Base-by-base conservation (phyloP, 2,797 vertebrate species). In the Chelon auratus region DNA sequence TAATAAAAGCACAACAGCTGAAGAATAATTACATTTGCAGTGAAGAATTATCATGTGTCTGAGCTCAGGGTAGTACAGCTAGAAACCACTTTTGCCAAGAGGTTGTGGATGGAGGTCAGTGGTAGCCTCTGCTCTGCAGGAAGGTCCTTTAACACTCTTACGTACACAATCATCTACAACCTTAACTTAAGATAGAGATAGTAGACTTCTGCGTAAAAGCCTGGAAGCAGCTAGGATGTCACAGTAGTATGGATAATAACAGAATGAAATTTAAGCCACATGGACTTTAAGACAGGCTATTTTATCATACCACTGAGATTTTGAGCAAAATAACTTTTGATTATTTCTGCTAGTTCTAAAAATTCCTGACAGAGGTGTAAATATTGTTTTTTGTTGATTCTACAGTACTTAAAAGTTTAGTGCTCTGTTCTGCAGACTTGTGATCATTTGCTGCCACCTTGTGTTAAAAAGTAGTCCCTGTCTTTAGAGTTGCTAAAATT, bases 381-480 rank as follows among this genome's bases (percentile, higher is more conserved):
- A 1, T 48, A 26, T 12, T 22, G 9, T 3, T 26, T 73, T 56
- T 43, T 48, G 30, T 4, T 33, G 20, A 54, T 33, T 53, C 45
- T 52, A 37, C 17, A 0, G 10, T 8, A 5, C 7, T 20, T 20
- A 7, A 39, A 39, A 18, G 0, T 2, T 45, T 40, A 22, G 3
- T 1, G 8, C 15, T n/a, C 26, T 3, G 13, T 17, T 54, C 37
- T 47, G 9, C 33, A 50, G 45, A 64, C 10, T 3, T 13, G 12
- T 84, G 48, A 51, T 68, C 36, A n/a, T 58, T 39, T 87, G 78
- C 75, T 88, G 75, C 91, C 93, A 89, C 66, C 93, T 90, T 81
- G 91, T 93, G 93, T 88, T 66, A 0, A 43, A 68, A 52, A 20
- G 12, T 4, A 5, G 1, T 30, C 24, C 11, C 13, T 59, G 8